Conservation (phyloP, 2,888 invertebrate species). For the Protodeltote pygarga region DNA sequence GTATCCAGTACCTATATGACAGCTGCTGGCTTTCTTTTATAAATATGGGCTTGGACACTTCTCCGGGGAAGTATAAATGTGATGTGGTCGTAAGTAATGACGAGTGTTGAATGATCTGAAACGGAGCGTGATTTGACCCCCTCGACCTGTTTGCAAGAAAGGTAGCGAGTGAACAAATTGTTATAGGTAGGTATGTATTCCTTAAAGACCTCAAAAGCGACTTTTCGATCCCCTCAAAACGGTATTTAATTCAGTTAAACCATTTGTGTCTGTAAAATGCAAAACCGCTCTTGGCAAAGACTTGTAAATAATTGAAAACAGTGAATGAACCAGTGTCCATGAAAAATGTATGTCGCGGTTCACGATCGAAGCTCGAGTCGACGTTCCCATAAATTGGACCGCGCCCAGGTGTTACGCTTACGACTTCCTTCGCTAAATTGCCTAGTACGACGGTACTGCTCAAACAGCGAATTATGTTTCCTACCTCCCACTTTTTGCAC, state of each 20-base stretch:
- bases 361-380: constrained; percentile 54
- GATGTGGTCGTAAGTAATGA: too few species aligned
- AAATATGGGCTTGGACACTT: too few species aligned
- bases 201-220: background rate
- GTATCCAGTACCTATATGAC: too few species aligned
- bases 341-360: constrained; percentile 40
- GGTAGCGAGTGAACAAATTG: too few species aligned
- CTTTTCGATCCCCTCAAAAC: background rate
- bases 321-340: constrained; percentile 35
- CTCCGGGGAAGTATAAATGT: too few species aligned
- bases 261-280: constrained; percentile 15
- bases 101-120: too few species aligned
- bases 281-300: constrained; percentile 25
- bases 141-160: too few species aligned
- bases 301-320: constrained; percentile 36
- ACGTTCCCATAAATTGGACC: constrained; percentile 61
- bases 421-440: constrained; percentile 52
- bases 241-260: constrained; percentile 1
- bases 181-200: too few species aligned
- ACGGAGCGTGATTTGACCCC: too few species aligned
- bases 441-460: constrained; percentile 24
- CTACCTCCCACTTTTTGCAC: constrained; percentile 22
- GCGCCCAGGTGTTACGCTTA: constrained; percentile 61
- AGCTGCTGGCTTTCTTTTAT: too few species aligned
- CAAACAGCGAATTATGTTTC: constrained; percentile 18